Conservation (phyloP, 2,888 invertebrate genomes). For the Uropetala carovei region DNA sequence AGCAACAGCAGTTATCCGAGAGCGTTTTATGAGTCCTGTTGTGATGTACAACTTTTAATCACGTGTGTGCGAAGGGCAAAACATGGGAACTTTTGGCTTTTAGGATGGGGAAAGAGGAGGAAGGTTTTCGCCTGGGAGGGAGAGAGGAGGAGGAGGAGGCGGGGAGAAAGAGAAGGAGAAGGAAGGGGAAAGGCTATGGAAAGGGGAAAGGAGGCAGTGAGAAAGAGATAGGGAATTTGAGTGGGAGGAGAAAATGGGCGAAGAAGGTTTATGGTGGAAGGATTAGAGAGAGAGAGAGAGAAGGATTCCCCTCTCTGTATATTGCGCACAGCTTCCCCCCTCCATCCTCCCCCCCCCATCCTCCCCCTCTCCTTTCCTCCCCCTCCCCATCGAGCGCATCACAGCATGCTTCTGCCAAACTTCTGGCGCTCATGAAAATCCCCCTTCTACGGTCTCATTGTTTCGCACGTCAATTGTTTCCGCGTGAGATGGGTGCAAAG, state of each 20-base stretch:
- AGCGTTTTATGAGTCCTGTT: background rate
- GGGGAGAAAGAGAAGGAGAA: background rate
- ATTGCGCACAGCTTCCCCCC: background rate
- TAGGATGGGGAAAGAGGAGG: background rate
- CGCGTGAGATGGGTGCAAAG: background rate
- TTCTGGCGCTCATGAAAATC: too few species aligned
- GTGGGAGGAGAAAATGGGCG: background rate
- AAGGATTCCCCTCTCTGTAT: background rate
- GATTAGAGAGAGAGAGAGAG: background rate
- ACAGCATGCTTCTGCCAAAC: background rate
- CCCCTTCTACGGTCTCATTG: background rate
- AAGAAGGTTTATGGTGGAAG: constrained; percentile 6
- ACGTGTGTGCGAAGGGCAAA: background rate
- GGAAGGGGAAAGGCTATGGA: background rate
- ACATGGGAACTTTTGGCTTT: background rate
- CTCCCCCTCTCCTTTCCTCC: background rate
- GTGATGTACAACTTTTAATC: constrained; percentile 35
- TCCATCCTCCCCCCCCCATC: background rate
- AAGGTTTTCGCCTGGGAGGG: background rate
- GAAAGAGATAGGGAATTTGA: background rate
- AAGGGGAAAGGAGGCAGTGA: background rate
- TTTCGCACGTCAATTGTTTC: constrained; percentile 11
- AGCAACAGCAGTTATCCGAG: constrained; percentile 1
- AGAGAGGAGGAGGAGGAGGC: background rate
- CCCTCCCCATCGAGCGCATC: background rate